Evolutionary conservation across 2,113 vertebrate genomes (phyloP), one percentile per base, ranked within the genome.

Genomic region (Takifugu flavidus): DNA sequence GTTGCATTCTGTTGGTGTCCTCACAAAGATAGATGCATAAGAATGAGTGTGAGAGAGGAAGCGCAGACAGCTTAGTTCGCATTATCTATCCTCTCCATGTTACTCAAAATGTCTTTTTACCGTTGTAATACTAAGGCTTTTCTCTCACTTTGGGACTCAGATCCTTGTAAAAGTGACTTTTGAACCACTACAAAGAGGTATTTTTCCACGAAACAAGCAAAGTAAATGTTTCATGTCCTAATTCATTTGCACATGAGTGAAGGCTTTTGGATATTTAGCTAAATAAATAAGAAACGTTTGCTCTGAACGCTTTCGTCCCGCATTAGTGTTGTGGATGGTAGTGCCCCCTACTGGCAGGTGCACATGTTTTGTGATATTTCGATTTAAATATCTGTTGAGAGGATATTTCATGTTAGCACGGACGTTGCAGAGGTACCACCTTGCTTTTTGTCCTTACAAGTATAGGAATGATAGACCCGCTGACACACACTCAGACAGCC

Each of bases 401-500:
- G 34, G 11, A 39, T 10, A 10, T 2, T 10, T 1, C 34, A 39
- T 6, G 34, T 39, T 39, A 39, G 2, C 8, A 11, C 8, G 34
- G 34, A 39, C 34, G 49, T 59, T 6, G 46, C 54, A 50, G 53
- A 67, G 39, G 43, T 27, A 14, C 49, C 50, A 8, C 57, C 42
- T 51, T 1, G 11, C 44, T 8, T 39, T 39, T 39, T 59, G 34
- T 59, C 56, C 59, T 45, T 53, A 7, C 14, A 50, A 56, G 47
- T 50, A 55, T 42, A 62, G 72, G 66, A 60, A 10, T 11, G 25
- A 51, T 56, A 39, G 59, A 44, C 51, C 49, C 13, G 3, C 62
- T 57, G 52, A 84, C 72, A 62, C 47, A 34, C 50, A 61, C 34
- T 5, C 66, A 80, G 58, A 77, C 68, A 79, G 74, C 78, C 57